Percentiles rank a stretch among this genome's conserved stretches.
Conservation (phyloP, 2,888 invertebrate genomes). For the Chrysolina haemoptera region DNA sequence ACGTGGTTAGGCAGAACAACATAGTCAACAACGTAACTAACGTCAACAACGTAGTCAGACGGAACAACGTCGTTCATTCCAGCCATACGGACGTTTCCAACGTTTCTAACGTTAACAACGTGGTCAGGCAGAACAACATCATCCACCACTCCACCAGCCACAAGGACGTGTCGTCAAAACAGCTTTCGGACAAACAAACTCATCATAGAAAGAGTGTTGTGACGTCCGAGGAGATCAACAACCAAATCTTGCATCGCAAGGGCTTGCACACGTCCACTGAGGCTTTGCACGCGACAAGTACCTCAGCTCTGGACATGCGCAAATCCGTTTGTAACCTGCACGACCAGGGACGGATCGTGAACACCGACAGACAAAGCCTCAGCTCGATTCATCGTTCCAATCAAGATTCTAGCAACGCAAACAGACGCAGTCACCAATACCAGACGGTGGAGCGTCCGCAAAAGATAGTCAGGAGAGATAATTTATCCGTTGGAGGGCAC, state of each 20-base stretch:
- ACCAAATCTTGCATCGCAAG: constrained; percentile 85
- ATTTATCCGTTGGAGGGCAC: constrained; percentile 80
- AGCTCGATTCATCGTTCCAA: constrained; percentile 84
- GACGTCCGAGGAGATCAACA: constrained; percentile 81
- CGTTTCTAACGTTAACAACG: constrained; percentile 7
- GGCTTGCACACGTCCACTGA: constrained; percentile 79
- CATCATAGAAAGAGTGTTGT: constrained; percentile 83
- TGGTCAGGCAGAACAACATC: constrained; percentile 48
- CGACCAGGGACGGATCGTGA: constrained; percentile 80
- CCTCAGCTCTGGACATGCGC: constrained; percentile 84
- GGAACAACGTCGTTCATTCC: constrained; percentile 3
- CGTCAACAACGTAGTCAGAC: background rate
- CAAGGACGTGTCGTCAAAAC: constrained; percentile 42
- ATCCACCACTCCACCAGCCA: constrained; percentile 54
- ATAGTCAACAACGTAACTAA: constrained; percentile 47
- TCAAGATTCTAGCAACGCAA: constrained; percentile 71
- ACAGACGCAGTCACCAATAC: constrained; percentile 73
- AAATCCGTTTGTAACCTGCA: constrained; percentile 86
- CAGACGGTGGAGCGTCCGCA: constrained; percentile 75
- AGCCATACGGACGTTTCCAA: constrained; percentile 25
- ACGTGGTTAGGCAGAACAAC: constrained; percentile 45
- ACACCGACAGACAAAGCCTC: constrained; percentile 82
- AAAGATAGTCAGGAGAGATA: constrained; percentile 76
- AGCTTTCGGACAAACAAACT: constrained; percentile 44
- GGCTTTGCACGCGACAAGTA: constrained; percentile 80